A percentile compares a stretch with the other conserved stretches of the same genome.
These are phyloP conservation scores for Stigmatopora nigra DNA, from an alignment of 2,113 vertebrate genomes.

Conservation along the genomic window DNA sequence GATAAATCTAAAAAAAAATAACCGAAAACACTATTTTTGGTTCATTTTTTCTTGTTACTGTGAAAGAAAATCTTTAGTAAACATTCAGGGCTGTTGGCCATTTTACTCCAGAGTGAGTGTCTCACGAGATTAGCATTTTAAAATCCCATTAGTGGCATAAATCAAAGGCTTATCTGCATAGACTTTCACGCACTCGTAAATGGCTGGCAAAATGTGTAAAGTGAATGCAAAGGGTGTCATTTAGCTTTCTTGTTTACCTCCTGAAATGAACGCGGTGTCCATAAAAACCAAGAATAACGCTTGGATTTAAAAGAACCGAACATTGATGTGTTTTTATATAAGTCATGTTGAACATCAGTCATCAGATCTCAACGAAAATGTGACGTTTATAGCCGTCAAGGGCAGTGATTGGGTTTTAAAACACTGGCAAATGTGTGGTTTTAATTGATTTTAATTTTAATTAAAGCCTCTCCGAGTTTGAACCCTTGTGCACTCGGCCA, in stretches of 20 bases:
- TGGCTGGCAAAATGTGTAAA: neutral
- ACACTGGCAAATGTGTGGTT: too few relatives aligned
- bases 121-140: conserved; percentile 6
- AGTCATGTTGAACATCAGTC: too few relatives aligned
- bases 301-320: neutral
- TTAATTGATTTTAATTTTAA: too few relatives aligned
- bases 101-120: neutral
- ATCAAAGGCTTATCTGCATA: neutral
- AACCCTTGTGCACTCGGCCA: neutral
- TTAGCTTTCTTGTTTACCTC: neutral
- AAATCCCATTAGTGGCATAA: conserved; percentile 1
- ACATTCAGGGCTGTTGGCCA: neutral
- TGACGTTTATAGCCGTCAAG: too few relatives aligned
- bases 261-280: neutral
- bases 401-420: too few relatives aligned
- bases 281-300: neutral
- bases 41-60: conserved; percentile 13
- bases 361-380: too few relatives aligned
- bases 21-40: neutral
- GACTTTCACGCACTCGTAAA: conserved; percentile 4
- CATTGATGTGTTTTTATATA: too few relatives aligned
- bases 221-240: neutral
- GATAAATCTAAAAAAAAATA: conserved; percentile 16
- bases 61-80: neutral
- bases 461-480: neutral